phyloP scores from a whole-genome alignment of 2,113 vertebrate species.

The Cynopterus brachyotis region DNA sequence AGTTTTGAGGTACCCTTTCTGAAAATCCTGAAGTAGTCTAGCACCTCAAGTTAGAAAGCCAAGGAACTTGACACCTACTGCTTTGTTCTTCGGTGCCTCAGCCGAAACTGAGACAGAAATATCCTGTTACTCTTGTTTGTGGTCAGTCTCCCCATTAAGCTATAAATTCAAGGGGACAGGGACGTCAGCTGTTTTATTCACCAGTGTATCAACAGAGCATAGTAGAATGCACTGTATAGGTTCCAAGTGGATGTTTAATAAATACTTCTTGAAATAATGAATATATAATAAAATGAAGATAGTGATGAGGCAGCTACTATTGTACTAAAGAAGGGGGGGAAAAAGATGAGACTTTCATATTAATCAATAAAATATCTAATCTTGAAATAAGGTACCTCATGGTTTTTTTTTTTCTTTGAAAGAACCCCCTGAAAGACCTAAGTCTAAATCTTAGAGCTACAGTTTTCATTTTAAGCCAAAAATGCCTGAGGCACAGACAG shows the following conservation, averaged over 20 bases:
- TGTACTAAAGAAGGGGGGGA: background rate
- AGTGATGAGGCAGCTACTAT: background rate
- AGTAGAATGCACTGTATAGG: background rate
- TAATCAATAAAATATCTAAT: conserved; percentile 36
- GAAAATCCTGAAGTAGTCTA: conserved; percentile 47
- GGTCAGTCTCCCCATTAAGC: background rate
- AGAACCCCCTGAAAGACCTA: conserved; percentile 10
- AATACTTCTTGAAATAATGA: conserved; percentile 38
- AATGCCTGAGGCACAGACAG: conserved; percentile 46
- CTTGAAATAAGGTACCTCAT: background rate
- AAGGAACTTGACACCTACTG: conserved; percentile 56
- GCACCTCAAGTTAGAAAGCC: conserved; percentile 53
- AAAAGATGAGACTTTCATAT: background rate
- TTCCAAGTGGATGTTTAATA: background rate
- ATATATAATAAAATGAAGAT: background rate
- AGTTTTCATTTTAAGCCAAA: conserved; percentile 51
- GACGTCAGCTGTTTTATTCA: conserved; percentile 1
- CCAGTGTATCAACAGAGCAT: background rate
- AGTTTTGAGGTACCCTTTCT: conserved; percentile 61
- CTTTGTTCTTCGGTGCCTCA: conserved; percentile 70
- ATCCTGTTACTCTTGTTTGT: conserved; percentile 70
- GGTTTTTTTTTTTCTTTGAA: conserved; percentile 7
- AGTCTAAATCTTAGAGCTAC: conserved; percentile 50
- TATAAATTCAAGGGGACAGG: background rate
- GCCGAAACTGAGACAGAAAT: conserved; percentile 69